These are phyloP conservation scores for Arrhopalites spinosus DNA, from an alignment of 2,888 invertebrate genomes.

Conservation along the genomic window DNA sequence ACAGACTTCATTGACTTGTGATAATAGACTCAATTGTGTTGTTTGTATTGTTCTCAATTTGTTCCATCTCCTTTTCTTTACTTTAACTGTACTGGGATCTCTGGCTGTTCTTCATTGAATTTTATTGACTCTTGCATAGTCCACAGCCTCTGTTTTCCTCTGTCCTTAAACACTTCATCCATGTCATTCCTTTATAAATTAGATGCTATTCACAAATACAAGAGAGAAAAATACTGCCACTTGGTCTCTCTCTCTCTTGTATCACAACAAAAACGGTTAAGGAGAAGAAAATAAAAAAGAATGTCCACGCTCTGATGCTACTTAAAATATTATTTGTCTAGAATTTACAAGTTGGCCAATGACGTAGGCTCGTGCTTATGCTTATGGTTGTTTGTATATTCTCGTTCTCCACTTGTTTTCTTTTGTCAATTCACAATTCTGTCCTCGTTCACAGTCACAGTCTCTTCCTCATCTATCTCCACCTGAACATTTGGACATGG, in stretches of 20 bases:
- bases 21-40: constrained; percentile 16
- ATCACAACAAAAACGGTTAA: neutral
- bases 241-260: neutral
- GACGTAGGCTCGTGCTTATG: constrained; percentile 15
- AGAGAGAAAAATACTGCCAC: neutral
- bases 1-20: constrained; percentile 43
- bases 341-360: neutral
- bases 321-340: neutral
- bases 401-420: neutral
- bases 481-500: neutral
- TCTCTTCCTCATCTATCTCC: neutral
- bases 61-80: neutral
- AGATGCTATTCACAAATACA: neutral
- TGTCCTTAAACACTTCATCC: neutral
- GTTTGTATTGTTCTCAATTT: neutral
- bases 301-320: neutral
- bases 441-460: constrained; percentile 3
- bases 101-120: neutral
- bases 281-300: neutral
- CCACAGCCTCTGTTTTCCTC: too few species aligned
- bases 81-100: neutral
- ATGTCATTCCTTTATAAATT: constrained; percentile 7
- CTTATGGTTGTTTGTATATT: neutral
- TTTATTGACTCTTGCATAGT: constrained; percentile 6
- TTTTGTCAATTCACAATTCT: constrained; percentile 27